These are phyloP conservation scores for Lytechinus pictus DNA, from an alignment of 35 echinoderm and acorn worm species.

Conservation along the genomic window DNA sequence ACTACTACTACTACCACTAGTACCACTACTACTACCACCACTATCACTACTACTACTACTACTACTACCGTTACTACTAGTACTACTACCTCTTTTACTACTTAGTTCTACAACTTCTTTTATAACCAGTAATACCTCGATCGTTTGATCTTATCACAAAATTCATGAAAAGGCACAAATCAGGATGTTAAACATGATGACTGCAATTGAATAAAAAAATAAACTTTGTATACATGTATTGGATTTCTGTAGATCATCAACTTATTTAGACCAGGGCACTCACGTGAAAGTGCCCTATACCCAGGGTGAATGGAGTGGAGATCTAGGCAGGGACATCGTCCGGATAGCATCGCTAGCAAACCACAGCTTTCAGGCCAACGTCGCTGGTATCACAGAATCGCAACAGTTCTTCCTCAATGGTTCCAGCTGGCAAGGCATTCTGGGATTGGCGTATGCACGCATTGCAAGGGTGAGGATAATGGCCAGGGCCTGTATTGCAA, in stretches of 20 bases:
- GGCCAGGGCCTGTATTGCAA: too few relatives aligned
- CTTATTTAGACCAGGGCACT: conserved; percentile 57
- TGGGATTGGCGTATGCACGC: conserved; percentile 82
- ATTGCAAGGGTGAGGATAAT: conserved; percentile 78
- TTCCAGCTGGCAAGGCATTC: conserved; percentile 95
- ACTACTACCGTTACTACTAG: too few relatives aligned
- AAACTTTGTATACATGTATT: background rate
- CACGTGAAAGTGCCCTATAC: conserved; percentile 84
- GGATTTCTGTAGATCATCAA: conserved; percentile 69
- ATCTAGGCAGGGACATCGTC: conserved; percentile 69
- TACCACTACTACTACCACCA: too few relatives aligned
- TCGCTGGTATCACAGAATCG: conserved; percentile 80
- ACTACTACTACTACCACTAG: too few relatives aligned
- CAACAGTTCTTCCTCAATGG: conserved; percentile 94
- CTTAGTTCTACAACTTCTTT: too few relatives aligned
- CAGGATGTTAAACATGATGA: too few relatives aligned
- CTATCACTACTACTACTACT: too few relatives aligned
- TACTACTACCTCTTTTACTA: too few relatives aligned
- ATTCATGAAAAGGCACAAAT: too few relatives aligned
- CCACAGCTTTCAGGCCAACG: conserved; percentile 61
- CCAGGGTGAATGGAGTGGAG: conserved; percentile 81
- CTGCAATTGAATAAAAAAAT: too few relatives aligned
- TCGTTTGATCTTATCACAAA: too few relatives aligned
- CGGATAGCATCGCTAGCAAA: conserved; percentile 61
- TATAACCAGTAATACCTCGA: too few relatives aligned